Percentiles rank a stretch among this genome's conserved stretches.
Evolutionary conservation across 2,888 invertebrate genomes (phyloP).

Genomic region (Cyclophora albipunctata): DNA sequence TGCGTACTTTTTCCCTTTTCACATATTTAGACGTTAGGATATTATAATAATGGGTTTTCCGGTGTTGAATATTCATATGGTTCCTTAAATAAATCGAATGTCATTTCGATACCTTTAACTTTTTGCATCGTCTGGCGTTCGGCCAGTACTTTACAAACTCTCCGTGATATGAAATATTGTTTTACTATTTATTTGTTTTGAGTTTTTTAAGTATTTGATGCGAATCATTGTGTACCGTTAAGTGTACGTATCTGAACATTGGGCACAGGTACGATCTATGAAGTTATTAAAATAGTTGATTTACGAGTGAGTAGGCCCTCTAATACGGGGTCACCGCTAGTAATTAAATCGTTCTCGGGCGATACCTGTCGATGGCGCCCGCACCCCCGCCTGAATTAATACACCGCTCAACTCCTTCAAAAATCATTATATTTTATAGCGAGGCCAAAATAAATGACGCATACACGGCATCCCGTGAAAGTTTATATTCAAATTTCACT

Average conservation of each 20-base stretch:
- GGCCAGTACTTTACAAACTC: too few species aligned
- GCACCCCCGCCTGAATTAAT: slow-evolving; percentile 62
- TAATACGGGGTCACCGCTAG: too few species aligned
- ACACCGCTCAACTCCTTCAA: slow-evolving; percentile 64
- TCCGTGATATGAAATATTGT: too few species aligned
- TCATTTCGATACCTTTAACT: neutral
- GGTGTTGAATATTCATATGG: slow-evolving; percentile 35
- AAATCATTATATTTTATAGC: slow-evolving; percentile 74
- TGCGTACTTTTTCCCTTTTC: slow-evolving; percentile 51
- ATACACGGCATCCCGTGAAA: slow-evolving; percentile 60
- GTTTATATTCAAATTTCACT: slow-evolving; percentile 73
- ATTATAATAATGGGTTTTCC: slow-evolving; percentile 47
- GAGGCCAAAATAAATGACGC: slow-evolving; percentile 70
- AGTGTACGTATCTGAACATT: too few species aligned
- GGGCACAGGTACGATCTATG: too few species aligned
- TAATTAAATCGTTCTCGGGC: neutral
- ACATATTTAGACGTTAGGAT: slow-evolving; percentile 51
- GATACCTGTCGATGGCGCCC: slow-evolving; percentile 52
- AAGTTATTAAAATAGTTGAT: too few species aligned
- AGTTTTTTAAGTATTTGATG: too few species aligned
- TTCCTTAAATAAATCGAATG: neutral
- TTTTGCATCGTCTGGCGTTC: too few species aligned
- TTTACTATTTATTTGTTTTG: too few species aligned
- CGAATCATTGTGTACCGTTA: too few species aligned
- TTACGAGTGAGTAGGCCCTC: too few species aligned